Conservation (phyloP, 2,797 vertebrate genomes). For the Enteromius radiatus region DNA sequence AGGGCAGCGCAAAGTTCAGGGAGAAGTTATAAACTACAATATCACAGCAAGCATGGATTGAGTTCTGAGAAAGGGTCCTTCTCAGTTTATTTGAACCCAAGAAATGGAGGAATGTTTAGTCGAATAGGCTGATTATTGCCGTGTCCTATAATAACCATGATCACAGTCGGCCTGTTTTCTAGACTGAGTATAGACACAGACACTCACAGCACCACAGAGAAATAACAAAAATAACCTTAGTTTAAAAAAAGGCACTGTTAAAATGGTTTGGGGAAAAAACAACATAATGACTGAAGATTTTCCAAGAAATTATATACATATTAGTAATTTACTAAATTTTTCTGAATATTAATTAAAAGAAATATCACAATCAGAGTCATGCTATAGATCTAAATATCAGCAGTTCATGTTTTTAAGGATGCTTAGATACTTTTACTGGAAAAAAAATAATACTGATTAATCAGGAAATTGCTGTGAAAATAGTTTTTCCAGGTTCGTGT, state of each 20-base stretch:
- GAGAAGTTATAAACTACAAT: too few species aligned
- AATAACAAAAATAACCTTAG: not conserved
- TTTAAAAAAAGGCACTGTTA: not conserved
- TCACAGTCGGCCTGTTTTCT: too few species aligned
- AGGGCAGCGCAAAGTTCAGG: too few species aligned
- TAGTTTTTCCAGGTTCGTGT: not conserved
- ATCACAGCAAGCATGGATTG: too few species aligned
- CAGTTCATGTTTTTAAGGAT: not conserved
- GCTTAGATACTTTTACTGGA: not conserved
- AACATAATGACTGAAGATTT: not conserved
- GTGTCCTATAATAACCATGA: too few species aligned
- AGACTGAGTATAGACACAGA: too few species aligned
- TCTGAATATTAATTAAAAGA: not conserved
- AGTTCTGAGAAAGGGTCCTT: too few species aligned
- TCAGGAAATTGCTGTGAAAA: not conserved
- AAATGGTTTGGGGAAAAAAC: not conserved
- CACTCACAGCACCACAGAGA: not conserved
- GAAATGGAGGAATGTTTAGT: too few species aligned
- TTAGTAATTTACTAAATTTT: not conserved
- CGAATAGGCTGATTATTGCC: too few species aligned
- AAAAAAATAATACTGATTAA: not conserved
- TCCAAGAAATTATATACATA: not conserved
- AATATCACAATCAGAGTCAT: not conserved
- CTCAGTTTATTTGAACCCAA: too few species aligned
- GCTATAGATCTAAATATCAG: not conserved